These are phyloP conservation scores for Himalopsyche kuldschensis DNA, from an alignment of 2,888 invertebrate species.

Conservation along the genomic window DNA sequence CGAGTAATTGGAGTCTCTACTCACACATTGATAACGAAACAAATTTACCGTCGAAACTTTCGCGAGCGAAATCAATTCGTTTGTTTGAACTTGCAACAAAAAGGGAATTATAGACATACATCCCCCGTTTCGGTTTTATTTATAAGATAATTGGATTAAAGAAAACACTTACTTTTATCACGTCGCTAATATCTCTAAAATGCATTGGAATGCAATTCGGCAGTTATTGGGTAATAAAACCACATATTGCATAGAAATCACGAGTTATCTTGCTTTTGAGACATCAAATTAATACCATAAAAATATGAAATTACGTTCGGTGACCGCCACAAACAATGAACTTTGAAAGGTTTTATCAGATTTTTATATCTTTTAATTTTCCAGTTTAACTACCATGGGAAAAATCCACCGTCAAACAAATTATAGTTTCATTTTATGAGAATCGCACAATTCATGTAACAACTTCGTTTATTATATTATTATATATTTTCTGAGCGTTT, in stretches of 20 bases:
- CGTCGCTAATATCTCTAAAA: not conserved
- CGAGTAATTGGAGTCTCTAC: too few relatives aligned
- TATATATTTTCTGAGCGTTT: too few relatives aligned
- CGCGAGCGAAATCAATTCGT: too few relatives aligned
- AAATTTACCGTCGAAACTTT: too few relatives aligned
- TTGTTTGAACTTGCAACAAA: too few relatives aligned
- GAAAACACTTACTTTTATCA: too few relatives aligned
- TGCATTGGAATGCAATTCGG: not conserved
- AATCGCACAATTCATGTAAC: not conserved
- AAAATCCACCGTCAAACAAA: not conserved
- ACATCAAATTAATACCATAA: not conserved
- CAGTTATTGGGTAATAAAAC: not conserved
- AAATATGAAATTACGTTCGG: not conserved
- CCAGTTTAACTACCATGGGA: not conserved
- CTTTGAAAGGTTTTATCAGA: not conserved
- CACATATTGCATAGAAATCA: not conserved
- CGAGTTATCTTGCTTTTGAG: not conserved
- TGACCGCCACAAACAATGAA: not conserved
- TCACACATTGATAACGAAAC: too few relatives aligned
- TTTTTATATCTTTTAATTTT: not conserved
- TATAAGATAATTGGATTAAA: too few relatives aligned
- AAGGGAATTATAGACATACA: too few relatives aligned
- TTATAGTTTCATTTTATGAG: not conserved
- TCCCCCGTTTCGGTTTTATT: too few relatives aligned
- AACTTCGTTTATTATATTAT: too few relatives aligned